These are phyloP conservation scores for Simalia tracyae DNA, from an alignment of 2,797 vertebrate genomes.

Conservation along the genomic window DNA sequence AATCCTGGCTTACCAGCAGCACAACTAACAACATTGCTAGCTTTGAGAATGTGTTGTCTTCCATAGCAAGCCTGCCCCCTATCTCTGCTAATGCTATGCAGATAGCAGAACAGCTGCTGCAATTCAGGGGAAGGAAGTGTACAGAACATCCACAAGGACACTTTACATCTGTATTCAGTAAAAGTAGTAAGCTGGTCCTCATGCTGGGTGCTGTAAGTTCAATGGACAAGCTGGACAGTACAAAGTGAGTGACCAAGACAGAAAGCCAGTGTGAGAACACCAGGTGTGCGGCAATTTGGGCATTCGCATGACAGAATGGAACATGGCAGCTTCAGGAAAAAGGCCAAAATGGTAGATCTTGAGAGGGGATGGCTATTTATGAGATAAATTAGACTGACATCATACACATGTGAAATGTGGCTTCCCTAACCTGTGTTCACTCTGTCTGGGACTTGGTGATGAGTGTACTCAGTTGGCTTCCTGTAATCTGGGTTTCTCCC, in stretches of 20 bases:
- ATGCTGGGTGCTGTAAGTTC: background rate
- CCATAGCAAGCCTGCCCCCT: background rate
- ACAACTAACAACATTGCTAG: background rate
- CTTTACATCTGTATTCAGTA: background rate
- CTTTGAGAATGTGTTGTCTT: background rate
- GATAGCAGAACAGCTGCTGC: background rate
- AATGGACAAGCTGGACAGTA: background rate
- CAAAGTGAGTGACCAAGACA: background rate
- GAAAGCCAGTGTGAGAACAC: background rate
- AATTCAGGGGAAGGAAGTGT: background rate
- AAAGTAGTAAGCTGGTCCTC: no score
- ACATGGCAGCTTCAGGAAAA: background rate
- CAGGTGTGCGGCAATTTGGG: background rate
- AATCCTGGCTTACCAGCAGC: background rate
- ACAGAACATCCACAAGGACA: background rate
- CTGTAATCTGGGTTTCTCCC: background rate
- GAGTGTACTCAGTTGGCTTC: background rate
- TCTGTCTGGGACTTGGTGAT: background rate
- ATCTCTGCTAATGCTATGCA: background rate
- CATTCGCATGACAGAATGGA: background rate
- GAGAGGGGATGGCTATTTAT: no score
- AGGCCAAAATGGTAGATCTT: background rate
- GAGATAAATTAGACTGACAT: no score
- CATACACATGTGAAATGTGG: no score
- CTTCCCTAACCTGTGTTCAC: background rate